Percentiles rank a stretch among this genome's conserved stretches.
Conservation (phyloP, 2,797 vertebrate species). For the Oryzias sinensis region DNA sequence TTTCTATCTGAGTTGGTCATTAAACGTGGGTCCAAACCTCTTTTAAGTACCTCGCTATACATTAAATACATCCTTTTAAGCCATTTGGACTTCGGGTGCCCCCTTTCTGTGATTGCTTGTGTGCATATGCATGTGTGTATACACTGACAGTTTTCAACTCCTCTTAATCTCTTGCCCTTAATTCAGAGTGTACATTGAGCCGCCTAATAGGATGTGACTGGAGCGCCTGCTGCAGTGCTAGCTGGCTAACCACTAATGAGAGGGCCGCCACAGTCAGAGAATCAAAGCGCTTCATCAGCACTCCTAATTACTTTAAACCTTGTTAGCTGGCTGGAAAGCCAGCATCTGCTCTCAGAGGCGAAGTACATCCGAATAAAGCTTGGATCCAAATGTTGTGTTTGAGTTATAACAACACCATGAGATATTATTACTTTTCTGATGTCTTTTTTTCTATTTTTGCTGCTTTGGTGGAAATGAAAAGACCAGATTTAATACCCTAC, state of each 20-base stretch:
- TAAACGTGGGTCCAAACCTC: constrained; percentile 21
- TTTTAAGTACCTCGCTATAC: constrained; percentile 44
- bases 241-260: constrained; percentile 74
- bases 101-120: constrained; percentile 5
- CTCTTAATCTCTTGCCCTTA: constrained; percentile 74
- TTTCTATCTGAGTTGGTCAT: constrained; percentile 2
- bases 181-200: constrained; percentile 76
- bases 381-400: constrained; percentile 17
- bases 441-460: constrained; percentile 10
- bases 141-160: constrained; percentile 65
- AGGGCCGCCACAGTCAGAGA: constrained; percentile 58
- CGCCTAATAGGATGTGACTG: constrained; percentile 76
- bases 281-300: constrained; percentile 74
- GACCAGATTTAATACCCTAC: constrained; percentile 22
- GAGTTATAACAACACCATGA: constrained; percentile 32
- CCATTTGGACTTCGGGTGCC: constrained; percentile 9
- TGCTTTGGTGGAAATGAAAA: constrained; percentile 18
- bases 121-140: constrained; percentile 6
- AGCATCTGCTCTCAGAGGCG: constrained; percentile 60
- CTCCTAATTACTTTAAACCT: constrained; percentile 76
- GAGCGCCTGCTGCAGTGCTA: constrained; percentile 59
- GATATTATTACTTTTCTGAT: constrained; percentile 33
- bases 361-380: constrained; percentile 51
- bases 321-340: constrained; percentile 58
- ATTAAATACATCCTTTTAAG: constrained; percentile 5